Evolutionary conservation across 2,113 vertebrate species (phyloP).

Genomic region (Megaptera novaeangliae): DNA sequence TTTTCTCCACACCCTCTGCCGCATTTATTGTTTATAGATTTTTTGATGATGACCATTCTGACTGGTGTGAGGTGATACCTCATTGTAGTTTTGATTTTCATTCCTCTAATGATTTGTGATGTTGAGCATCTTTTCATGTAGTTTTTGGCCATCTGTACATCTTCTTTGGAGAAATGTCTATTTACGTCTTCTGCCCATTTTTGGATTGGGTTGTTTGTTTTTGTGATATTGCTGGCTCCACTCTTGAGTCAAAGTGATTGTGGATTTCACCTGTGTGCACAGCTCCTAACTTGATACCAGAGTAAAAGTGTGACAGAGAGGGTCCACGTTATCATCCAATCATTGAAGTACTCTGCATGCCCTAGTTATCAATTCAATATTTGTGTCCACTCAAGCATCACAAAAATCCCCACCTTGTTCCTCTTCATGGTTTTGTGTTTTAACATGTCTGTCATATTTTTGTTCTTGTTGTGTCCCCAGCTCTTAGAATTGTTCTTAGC

Average conservation of each 20-base stretch:
- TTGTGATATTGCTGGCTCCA: neutral
- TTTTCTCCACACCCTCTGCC: too few relatives aligned
- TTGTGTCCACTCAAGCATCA: neutral
- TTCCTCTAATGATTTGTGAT: too few relatives aligned
- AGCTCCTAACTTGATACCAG: neutral
- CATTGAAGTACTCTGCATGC: neutral
- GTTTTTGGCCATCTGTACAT: too few relatives aligned
- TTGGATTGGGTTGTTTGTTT: too few relatives aligned
- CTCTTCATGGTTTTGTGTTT: neutral
- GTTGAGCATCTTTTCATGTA: too few relatives aligned
- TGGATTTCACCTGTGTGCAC: neutral
- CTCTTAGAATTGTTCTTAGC: neutral
- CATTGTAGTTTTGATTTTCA: too few relatives aligned
- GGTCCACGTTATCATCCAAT: neutral
- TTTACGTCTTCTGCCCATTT: too few relatives aligned
- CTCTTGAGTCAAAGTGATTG: neutral
- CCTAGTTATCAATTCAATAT: neutral
- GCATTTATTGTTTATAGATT: too few relatives aligned
- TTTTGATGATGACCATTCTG: too few relatives aligned
- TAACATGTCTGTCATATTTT: neutral
- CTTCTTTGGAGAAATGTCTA: too few relatives aligned
- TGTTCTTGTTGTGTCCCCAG: neutral
- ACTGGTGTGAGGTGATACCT: too few relatives aligned
- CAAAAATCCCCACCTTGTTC: neutral
- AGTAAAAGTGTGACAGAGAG: neutral